Percentiles rank a stretch among this genome's conserved stretches.
phyloP scores from a whole-genome alignment of 2,113 vertebrate species.

The Caracal caracal region DNA sequence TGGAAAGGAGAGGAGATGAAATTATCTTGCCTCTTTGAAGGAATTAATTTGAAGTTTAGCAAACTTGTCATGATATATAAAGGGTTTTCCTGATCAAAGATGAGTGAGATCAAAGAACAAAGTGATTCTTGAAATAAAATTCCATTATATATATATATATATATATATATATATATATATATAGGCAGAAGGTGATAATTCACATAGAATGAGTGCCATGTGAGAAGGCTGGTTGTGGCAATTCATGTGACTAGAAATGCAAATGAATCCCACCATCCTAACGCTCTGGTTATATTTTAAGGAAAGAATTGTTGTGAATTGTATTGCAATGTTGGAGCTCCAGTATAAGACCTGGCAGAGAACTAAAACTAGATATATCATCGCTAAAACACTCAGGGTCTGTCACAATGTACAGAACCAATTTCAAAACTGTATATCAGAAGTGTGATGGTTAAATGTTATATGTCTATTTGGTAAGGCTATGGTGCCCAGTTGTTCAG shows the following conservation, averaged over 20 bases:
- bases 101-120: background rate
- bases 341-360: background rate
- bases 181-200: background rate
- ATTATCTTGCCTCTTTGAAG: background rate
- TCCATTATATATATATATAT: background rate
- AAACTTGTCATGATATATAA: background rate
- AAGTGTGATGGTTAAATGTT: background rate
- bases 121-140: background rate
- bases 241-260: background rate
- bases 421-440: background rate
- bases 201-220: background rate
- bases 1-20: background rate
- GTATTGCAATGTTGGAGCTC: background rate
- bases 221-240: background rate
- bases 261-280: background rate
- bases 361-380: background rate
- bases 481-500: background rate
- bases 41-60: background rate
- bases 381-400: background rate
- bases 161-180: background rate
- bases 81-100: background rate
- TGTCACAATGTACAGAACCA: background rate
- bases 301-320: background rate
- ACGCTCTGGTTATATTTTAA: background rate
- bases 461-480: background rate